phyloP scores from a whole-genome alignment of 1,140 invertebrate genomes.

The Aricia agestis region DNA sequence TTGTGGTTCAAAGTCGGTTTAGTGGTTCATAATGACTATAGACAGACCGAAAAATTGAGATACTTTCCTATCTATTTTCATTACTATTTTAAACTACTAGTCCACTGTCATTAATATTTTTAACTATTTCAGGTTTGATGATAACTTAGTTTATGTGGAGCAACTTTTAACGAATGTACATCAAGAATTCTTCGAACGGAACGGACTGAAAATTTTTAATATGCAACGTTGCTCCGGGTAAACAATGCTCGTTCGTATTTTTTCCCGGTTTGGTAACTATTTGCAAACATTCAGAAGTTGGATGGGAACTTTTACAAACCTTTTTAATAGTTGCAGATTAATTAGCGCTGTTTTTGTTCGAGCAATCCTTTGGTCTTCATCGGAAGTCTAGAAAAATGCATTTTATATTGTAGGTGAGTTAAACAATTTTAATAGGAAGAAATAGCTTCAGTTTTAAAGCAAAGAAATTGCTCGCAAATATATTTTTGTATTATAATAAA shows the following conservation, averaged over 20 bases:
- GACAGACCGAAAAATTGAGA: too few relatives aligned
- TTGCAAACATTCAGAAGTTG: constrained; percentile 26
- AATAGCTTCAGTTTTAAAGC: neutral
- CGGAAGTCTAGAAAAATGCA: neutral
- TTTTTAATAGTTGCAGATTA: constrained; percentile 16
- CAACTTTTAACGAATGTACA: constrained; percentile 18
- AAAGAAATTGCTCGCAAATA: neutral
- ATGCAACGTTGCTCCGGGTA: constrained; percentile 24
- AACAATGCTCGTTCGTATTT: constrained; percentile 27
- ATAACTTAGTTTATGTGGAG: neutral
- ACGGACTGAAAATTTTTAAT: constrained; percentile 26
- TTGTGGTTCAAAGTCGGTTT: too few relatives aligned
- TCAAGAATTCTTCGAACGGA: constrained; percentile 12
- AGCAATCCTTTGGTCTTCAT: neutral
- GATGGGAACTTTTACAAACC: constrained; percentile 16
- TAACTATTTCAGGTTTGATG: neutral
- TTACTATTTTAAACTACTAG: too few relatives aligned
- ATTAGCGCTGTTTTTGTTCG: constrained; percentile 1
- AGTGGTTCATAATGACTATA: too few relatives aligned
- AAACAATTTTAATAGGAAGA: neutral
- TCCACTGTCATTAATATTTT: too few relatives aligned
- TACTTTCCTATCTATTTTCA: too few relatives aligned
- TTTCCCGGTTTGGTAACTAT: constrained; percentile 30
- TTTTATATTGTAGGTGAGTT: neutral
- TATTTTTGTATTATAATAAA: too few relatives aligned